These are phyloP conservation scores for Hydrozoanthus tunicans DNA, from an alignment of 64 coral and sea anemone genomes.

Conservation along the genomic window DNA sequence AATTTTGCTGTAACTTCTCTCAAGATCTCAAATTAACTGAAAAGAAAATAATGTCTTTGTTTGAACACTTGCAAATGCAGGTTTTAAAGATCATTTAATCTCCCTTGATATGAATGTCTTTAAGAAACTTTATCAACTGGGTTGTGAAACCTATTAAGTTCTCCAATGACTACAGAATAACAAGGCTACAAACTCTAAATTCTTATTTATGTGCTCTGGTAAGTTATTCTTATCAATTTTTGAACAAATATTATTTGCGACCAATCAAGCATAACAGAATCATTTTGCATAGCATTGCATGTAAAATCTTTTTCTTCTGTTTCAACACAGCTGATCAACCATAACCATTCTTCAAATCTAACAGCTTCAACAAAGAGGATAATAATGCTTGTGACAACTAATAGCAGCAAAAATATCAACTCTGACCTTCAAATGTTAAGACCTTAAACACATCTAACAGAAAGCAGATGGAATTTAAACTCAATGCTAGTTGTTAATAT, in stretches of 20 bases:
- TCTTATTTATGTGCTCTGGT: too few relatives aligned
- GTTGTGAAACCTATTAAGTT: too few relatives aligned
- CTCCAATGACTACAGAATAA: too few relatives aligned
- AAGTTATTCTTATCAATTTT: neutral
- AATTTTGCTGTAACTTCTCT: too few relatives aligned
- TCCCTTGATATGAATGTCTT: too few relatives aligned
- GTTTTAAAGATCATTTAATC: too few relatives aligned
- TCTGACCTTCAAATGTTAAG: neutral
- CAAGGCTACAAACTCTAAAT: neutral
- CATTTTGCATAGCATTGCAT: neutral
- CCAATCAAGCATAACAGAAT: neutral
- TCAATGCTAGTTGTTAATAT: neutral
- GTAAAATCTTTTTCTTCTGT: neutral
- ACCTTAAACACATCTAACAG: constrained; percentile 15
- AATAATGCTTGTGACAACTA: neutral
- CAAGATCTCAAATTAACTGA: too few relatives aligned
- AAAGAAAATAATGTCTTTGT: too few relatives aligned
- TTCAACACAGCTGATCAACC: neutral
- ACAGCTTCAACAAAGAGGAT: neutral
- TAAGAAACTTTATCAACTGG: too few relatives aligned
- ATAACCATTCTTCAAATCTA: neutral
- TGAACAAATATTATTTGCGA: neutral
- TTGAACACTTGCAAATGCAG: too few relatives aligned
- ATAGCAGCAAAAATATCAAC: neutral
- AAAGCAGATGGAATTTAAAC: neutral